These are phyloP conservation scores for Ophiodon elongatus DNA, from an alignment of 2,113 vertebrate species.

Conservation along the genomic window DNA sequence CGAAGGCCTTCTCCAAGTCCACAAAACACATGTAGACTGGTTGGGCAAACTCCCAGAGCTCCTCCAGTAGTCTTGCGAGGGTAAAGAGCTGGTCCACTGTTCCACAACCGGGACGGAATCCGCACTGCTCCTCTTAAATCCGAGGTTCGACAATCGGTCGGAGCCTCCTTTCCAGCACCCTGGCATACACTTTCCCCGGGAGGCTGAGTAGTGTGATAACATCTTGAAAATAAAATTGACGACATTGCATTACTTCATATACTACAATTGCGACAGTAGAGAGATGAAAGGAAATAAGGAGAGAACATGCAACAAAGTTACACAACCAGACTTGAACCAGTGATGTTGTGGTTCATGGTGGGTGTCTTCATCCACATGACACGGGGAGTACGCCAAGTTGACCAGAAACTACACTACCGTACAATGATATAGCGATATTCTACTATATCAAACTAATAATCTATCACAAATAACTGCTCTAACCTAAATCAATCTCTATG, in stretches of 20 bases:
- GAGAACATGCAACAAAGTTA: not conserved
- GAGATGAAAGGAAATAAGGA: not conserved
- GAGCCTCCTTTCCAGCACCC: no score
- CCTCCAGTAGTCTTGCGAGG: no score
- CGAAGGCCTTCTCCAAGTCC: no score
- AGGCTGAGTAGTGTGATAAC: no score
- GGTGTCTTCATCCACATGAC: not conserved
- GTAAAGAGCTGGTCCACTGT: no score
- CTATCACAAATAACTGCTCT: not conserved
- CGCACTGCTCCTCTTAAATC: no score
- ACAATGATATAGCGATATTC: not conserved
- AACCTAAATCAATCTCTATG: no score
- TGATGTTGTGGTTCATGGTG: not conserved
- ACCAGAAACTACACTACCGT: not conserved
- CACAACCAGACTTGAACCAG: not conserved
- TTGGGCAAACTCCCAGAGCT: no score
- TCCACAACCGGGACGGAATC: no score
- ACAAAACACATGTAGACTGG: no score
- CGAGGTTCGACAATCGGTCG: no score
- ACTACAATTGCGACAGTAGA: not conserved
- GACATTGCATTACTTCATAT: not conserved
- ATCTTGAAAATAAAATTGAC: not conserved
- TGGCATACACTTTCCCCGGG: no score
- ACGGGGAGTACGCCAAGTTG: not conserved
- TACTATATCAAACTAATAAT: not conserved